Evolutionary conservation across 2,888 invertebrate genomes (phyloP).

Genomic region (Oscheius myriophilus): DNA sequence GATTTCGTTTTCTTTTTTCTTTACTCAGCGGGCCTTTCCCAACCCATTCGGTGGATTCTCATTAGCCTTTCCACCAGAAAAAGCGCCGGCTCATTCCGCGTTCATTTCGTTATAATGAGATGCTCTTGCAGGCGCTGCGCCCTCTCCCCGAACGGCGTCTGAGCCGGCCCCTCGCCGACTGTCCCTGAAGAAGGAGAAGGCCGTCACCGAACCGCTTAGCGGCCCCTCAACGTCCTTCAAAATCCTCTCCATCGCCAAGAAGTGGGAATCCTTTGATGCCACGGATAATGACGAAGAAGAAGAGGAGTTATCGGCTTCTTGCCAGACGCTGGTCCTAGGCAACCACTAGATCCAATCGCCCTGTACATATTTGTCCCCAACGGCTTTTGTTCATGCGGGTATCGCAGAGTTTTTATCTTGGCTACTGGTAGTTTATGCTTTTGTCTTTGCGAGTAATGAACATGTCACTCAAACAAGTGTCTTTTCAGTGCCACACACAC

Average conservation of each 20-base stretch:
- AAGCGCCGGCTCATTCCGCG: background rate
- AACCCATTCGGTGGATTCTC: background rate
- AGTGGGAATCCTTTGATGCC: conserved; percentile 58
- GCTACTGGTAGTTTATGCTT: conserved; percentile 17
- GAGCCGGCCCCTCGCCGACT: conserved; percentile 51
- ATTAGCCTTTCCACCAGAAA: too few relatives aligned
- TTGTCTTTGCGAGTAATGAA: too few relatives aligned
- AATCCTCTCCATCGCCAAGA: conserved; percentile 60
- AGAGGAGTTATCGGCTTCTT: conserved; percentile 22
- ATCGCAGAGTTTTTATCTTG: conserved; percentile 14
- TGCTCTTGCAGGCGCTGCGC: conserved; percentile 8
- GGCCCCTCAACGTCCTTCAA: conserved; percentile 44
- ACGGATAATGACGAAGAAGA: conserved; percentile 55
- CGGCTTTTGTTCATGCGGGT: conserved; percentile 21
- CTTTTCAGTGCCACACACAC: too few relatives aligned
- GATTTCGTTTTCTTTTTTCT: background rate
- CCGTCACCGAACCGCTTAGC: conserved; percentile 45
- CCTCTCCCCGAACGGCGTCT: conserved; percentile 45
- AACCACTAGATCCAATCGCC: background rate
- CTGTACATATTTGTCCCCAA: conserved; percentile 15
- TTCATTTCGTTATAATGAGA: conserved; percentile 13
- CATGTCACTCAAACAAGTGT: too few relatives aligned
- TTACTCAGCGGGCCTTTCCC: conserved; percentile 9
- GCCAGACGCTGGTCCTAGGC: conserved; percentile 17
- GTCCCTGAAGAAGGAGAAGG: conserved; percentile 49